Evolutionary conservation across 2,888 invertebrate species (phyloP).

Genomic region (Zygaena filipendulae): DNA sequence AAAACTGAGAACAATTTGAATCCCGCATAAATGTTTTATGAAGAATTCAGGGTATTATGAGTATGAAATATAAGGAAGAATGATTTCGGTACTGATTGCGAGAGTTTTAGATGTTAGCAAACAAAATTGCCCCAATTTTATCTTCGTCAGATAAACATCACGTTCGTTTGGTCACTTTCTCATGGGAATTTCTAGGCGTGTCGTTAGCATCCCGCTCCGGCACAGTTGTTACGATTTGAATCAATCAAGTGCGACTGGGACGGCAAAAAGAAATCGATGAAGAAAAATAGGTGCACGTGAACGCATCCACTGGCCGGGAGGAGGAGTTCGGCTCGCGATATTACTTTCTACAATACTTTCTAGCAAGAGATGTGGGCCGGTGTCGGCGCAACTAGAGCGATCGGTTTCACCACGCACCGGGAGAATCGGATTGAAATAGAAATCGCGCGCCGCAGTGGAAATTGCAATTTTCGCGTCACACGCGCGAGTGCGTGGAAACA

Average conservation of each 20-base stretch:
- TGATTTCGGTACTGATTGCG: no score
- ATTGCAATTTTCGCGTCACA: conserved; percentile 57
- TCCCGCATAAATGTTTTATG: no score
- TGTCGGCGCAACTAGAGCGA: conserved; percentile 60
- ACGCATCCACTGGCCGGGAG: conserved; percentile 49
- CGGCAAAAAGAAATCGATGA: conserved; percentile 36
- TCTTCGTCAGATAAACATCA: no score
- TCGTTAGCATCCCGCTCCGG: no score
- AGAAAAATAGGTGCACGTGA: conserved; percentile 49
- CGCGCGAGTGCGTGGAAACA: conserved; percentile 45
- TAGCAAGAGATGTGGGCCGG: conserved; percentile 66
- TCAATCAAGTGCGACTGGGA: conserved; percentile 12
- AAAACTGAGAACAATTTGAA: no score
- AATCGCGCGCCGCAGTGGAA: conserved; percentile 55
- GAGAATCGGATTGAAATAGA: conserved; percentile 69
- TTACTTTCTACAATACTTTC: conserved; percentile 69
- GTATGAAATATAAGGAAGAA: no score
- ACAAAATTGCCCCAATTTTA: no score
- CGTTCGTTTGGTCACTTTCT: no score
- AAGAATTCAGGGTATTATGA: no score
- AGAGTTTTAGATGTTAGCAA: no score
- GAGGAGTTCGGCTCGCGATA: conserved; percentile 51
- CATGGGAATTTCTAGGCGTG: no score
- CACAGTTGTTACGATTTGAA: no score
- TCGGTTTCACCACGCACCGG: conserved; percentile 63